Evolutionary conservation across 2,888 invertebrate genomes (phyloP), one percentile per base, ranked within the genome.

Genomic region (Thecocarcelia acutangulata): DNA sequence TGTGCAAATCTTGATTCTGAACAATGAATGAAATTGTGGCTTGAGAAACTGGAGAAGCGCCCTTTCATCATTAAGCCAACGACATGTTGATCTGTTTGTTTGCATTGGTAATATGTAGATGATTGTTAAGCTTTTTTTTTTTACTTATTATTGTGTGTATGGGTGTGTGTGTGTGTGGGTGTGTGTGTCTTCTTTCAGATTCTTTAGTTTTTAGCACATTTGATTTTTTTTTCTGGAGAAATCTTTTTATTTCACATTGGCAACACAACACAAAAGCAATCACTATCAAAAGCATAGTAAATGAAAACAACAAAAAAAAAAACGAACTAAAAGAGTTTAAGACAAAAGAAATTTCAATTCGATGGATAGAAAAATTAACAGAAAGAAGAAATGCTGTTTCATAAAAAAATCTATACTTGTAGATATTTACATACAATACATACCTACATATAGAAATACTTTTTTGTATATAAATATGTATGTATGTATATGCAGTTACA

Each of bases 321-420:
- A 58, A 58, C 12, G 21, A 54, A 63, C 21, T 77, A 75, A 80
- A 84, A 74, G 83, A 82, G 82, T 83, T 83, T 82, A 83, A 81
- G 75, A 84, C 81, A 84, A 84, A 81, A 80, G 82, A 84, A 83
- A 84, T 73, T 76, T 81, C 69, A 64, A 76, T 84, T 73, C 74
- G 75, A 80, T 75, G 78, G 69, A 69, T 69, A 54, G 54, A 66
- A 76, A 61, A 73, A 74, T 24, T 77, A 74, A 81, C 64, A 61
- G 50, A 66, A 72, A 58, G n/a, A 69, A 80, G 44, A 63, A 59
- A 40, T 56, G 40, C 61, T 54, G 44, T 66, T 58, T 66, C 28
- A 73, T 63, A 52, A 52, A 73, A n/a, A 70, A 46, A 46, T 46
- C 6, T 46, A 46, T 46, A 46, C 17, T 17, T 46, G 12, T 46